Evolutionary conservation across 2,113 vertebrate species (phyloP).

Genomic region (Trematomus loennbergii): DNA sequence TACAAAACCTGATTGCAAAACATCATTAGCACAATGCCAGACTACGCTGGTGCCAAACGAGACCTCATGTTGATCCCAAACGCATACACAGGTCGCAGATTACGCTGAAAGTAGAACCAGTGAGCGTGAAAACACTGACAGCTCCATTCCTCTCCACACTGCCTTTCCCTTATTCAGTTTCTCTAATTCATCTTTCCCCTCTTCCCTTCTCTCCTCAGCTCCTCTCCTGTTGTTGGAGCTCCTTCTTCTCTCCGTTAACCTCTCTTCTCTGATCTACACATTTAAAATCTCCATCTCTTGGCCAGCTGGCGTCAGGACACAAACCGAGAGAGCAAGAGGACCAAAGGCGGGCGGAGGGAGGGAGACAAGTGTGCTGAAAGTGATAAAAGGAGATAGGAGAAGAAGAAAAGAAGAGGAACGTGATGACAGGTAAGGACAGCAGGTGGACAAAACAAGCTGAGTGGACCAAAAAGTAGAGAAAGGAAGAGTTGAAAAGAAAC

Average conservation of each 20-base stretch:
- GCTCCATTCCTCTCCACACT: slow-evolving; percentile 41
- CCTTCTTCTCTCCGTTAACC: slow-evolving; percentile 54
- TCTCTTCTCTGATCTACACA: slow-evolving; percentile 57
- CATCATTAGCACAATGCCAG: slow-evolving; percentile 68
- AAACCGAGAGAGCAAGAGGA: slow-evolving; percentile 53
- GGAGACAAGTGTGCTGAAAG: slow-evolving; percentile 19
- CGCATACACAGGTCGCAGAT: slow-evolving; percentile 54
- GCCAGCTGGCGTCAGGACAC: slow-evolving; percentile 68
- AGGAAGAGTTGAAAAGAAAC: slow-evolving; percentile 8
- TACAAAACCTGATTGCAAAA: slow-evolving; percentile 70
- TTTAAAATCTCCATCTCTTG: slow-evolving; percentile 43
- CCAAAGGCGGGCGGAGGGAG: slow-evolving; percentile 32
- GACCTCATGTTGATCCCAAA: slow-evolving; percentile 49
- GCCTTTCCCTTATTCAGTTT: slow-evolving; percentile 35
- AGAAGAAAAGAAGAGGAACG: slow-evolving; percentile 12
- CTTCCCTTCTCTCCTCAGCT: slow-evolving; percentile 18
- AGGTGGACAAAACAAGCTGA: slow-evolving; percentile 43
- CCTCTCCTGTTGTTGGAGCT: slow-evolving; percentile 30
- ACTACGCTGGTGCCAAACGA: slow-evolving; percentile 47
- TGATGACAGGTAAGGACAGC: slow-evolving; percentile 55
- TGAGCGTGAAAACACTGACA: slow-evolving; percentile 36
- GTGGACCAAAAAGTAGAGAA: neutral
- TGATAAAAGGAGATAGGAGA: slow-evolving; percentile 21
- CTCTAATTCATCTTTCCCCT: slow-evolving; percentile 1
- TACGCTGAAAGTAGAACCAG: slow-evolving; percentile 36